Base-by-base conservation (phyloP, 2,797 vertebrate species). In the Rhynchonycteris naso region DNA sequence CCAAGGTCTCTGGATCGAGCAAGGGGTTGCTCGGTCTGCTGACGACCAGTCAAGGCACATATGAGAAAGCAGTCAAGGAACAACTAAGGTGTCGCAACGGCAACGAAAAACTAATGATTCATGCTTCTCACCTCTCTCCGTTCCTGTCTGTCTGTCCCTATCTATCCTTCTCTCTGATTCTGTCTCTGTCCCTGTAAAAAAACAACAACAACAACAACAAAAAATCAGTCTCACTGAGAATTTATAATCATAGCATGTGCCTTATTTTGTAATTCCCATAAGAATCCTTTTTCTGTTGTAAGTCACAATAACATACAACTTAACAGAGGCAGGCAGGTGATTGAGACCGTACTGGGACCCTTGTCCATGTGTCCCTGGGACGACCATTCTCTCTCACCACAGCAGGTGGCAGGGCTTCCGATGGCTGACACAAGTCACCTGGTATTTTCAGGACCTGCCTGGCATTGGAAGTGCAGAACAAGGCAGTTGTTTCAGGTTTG, bases 391-490 rank as follows among this genome's bases (percentile, higher is more conserved):
- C 14, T 50, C 21, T 54, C 9, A 5, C 22, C 6, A 0, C 7
- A 7, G 58, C 0, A 0, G 19, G 5, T 4, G 16, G 6, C 65
- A 12, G 4, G 14, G n/a, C 52, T 79, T 5, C 69, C 0, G 0
- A 16, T 1, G 8, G 28, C 52, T 38, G 1, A 79, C 50, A 7
- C 12, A 54, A 15, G 52, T 75, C 38, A 16, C 47, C 15, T 24
- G 66, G 87, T 18, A 2, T 38, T 26, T 88, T 69, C 75, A 52
- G 71, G n/a, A 21, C 26, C 43, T 26, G 5, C 7, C 33, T 26
- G 6, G 15, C 1, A 1, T 0, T 30, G 22, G 56, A 66, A 30
- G 22, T 72, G 30, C 50, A 61, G 28, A 30, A 47, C n/a, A 35
- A 90, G 54, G 61, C 43, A 5, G 0, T 72, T 22, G 19, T 54